Conservation (phyloP, 2,888 invertebrate genomes). For the Mechanitis mazaeus region DNA sequence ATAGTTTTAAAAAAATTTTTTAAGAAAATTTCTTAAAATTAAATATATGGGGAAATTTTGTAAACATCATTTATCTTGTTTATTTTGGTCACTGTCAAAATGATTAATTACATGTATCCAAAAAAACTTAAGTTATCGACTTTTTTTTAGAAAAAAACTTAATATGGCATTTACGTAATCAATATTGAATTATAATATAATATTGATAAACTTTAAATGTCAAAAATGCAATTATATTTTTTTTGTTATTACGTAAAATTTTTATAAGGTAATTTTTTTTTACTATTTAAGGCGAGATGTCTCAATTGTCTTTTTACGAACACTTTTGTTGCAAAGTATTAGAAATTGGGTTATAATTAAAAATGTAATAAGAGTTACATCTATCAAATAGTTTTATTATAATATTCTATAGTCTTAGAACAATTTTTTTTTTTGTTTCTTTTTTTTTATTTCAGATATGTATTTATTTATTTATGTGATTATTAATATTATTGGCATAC, state of each 20-base stretch:
- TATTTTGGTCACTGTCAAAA: slow-evolving; percentile 13
- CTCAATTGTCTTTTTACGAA: no score
- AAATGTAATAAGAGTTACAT: no score
- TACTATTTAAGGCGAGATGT: not conserved
- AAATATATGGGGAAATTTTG: not conserved
- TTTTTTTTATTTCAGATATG: no score
- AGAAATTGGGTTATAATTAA: not conserved
- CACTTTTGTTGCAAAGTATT: no score
- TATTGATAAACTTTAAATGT: not conserved
- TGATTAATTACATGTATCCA: slow-evolving; percentile 16
- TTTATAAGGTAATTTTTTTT: not conserved
- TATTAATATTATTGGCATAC: no score
- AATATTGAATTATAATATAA: not conserved
- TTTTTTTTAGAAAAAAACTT: not conserved
- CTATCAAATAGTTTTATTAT: no score
- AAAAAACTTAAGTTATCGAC: slow-evolving; percentile 2
- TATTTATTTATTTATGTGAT: no score
- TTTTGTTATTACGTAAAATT: not conserved
- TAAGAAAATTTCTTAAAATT: no score
- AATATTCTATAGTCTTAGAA: no score
- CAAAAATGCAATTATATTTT: not conserved
- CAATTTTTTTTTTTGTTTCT: no score
- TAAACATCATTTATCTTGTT: not conserved
- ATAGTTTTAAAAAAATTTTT: no score
- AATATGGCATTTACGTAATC: slow-evolving; percentile 4